These are phyloP conservation scores for Tyto alba DNA, from an alignment of 2,113 vertebrate genomes.

Conservation along the genomic window DNA sequence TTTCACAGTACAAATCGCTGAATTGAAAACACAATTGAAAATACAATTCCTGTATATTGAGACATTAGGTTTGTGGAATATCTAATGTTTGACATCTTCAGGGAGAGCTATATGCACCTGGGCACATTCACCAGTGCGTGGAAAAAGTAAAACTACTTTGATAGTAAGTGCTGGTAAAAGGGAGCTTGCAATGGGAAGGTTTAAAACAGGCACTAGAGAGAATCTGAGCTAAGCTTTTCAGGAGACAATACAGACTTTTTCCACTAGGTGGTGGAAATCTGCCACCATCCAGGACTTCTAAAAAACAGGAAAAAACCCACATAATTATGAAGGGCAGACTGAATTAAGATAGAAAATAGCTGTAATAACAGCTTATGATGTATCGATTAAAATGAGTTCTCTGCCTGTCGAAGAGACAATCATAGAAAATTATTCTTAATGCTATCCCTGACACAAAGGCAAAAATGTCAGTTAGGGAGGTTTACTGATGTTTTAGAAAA, in stretches of 20 bases:
- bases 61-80: neutral
- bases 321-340: constrained; percentile 60
- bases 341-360: constrained; percentile 62
- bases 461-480: constrained; percentile 46
- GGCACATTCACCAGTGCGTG: neutral
- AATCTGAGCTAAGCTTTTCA: neutral
- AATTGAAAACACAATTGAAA: neutral
- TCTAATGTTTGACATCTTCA: neutral
- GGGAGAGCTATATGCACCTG: neutral
- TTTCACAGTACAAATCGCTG: neutral
- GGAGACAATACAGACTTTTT: neutral
- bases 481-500: constrained; percentile 46
- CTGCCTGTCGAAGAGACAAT: constrained; percentile 55
- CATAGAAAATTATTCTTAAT: constrained; percentile 60
- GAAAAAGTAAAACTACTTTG: neutral
- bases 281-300: constrained; percentile 40
- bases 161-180: neutral
- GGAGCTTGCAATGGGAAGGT: neutral
- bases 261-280: constrained; percentile 78
- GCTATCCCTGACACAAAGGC: constrained; percentile 32
- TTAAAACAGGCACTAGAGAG: neutral
- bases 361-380: constrained; percentile 51
- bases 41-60: neutral
- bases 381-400: constrained; percentile 55
- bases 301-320: constrained; percentile 5